A percentile compares a stretch with the other conserved stretches of the same genome.
Evolutionary conservation across 53 echinoderm and acorn worm genomes (phyloP).

Genomic region (Antedon mediterranea): DNA sequence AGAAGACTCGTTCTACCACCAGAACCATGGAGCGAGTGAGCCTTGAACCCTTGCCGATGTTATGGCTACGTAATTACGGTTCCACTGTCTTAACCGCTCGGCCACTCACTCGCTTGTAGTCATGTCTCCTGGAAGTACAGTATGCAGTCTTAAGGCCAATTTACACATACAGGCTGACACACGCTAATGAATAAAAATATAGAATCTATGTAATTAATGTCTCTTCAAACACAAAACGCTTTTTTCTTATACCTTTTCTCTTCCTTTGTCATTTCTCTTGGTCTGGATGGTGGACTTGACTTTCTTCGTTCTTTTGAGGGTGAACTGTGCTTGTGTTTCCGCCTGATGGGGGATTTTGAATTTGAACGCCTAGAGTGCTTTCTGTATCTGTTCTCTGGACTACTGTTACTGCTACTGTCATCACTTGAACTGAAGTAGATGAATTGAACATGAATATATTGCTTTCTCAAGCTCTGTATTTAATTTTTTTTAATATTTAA

Average conservation of each 20-base stretch:
- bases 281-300: slow-evolving; percentile 4
- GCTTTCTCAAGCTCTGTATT: no score
- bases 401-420: slow-evolving; percentile 1
- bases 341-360: slow-evolving; percentile 19
- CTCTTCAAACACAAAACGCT: not conserved
- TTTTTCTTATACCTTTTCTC: slow-evolving; percentile 32
- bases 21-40: no score
- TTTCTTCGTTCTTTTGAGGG: slow-evolving; percentile 11
- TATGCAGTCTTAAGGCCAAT: no score
- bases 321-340: slow-evolving; percentile 1
- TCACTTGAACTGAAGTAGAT: slow-evolving; percentile 10
- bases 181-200: not conserved
- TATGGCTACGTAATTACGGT: no score
- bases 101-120: no score
- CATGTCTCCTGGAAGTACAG: no score
- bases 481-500: no score
- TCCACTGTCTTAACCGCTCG: no score
- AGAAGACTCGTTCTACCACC: no score
- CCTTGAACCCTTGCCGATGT: no score
- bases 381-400: slow-evolving; percentile 11
- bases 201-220: not conserved
- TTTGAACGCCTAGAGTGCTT: slow-evolving; percentile 6
- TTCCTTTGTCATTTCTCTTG: slow-evolving; percentile 20
- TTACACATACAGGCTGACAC: no score
- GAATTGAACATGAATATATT: no score